Base-by-base conservation (phyloP, 2,888 invertebrate species). In the Drosophila meridionalis region DNA sequence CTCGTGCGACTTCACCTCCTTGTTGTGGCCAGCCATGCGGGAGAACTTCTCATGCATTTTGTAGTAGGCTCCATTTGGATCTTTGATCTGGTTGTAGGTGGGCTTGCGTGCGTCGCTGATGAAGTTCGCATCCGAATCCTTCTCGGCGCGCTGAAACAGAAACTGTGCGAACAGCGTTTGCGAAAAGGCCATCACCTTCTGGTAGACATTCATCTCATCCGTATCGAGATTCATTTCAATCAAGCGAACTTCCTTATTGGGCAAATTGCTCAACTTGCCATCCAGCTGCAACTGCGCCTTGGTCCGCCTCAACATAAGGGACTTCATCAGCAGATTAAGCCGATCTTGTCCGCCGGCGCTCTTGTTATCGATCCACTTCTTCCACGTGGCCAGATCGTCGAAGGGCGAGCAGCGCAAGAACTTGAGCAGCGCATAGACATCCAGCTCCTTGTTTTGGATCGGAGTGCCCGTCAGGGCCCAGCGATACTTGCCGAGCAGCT, bases 381-480 rank as follows among this genome's bases (percentile, higher is more conserved):
- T 98, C 98, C 98, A 99, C 76, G 98, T 96, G 12, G 93, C 93
- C 50, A 97, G 94, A 78, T 99, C 98, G 91, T 98, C 97, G 92
- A 99, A 99, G 0, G 99, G 99, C 8, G 96, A 94, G 90, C 97
- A 97, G 14, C 95, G 94, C 9, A 99, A 93, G 92, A 98, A 99
- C 92, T 98, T 97, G 14, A 97, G 91, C 53, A 97, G 93, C 0
- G 97, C 95, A 93, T 95, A 97, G 45, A 97, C 94, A 92, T 97
- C 98, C 69, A 96, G 93, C 91, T 98, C 96, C 92, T 97, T 97
- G 92, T 99, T 99, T 90, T 99, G 99, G 48, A 99, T 96, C 0
- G 99, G 99, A 0, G 99, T 99, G 34, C 99, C 99, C 0, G 99
- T 98, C 28, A 99, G 94, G 0, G 96, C 96, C 97, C 97, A 98